phyloP scores from a whole-genome alignment of 2,888 invertebrate genomes.

The Lomographa bimaculata region DNA sequence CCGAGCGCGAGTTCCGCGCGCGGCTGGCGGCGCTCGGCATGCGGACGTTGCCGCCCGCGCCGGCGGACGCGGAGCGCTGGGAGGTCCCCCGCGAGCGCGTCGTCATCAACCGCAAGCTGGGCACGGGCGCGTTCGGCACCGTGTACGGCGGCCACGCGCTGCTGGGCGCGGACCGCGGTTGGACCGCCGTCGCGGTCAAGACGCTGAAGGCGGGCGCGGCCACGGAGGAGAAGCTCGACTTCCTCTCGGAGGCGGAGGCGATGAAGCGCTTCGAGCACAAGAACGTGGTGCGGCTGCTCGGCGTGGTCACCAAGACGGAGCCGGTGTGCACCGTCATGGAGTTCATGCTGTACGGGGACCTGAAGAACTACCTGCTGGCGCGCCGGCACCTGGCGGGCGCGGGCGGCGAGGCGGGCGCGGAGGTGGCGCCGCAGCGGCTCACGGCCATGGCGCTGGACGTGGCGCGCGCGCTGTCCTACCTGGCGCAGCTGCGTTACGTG shows the following conservation, averaged over 20 bases:
- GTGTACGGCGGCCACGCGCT: constrained; percentile 96
- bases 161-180: constrained; percentile 83
- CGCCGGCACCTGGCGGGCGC: constrained; percentile 91
- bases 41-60: constrained; percentile 54
- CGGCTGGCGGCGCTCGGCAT: constrained; percentile 59
- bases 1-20: constrained; percentile 57
- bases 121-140: constrained; percentile 96
- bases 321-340: constrained; percentile 97
- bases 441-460: constrained; percentile 95
- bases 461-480: constrained; percentile 92
- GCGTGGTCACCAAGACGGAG: constrained; percentile 93
- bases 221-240: constrained; percentile 94
- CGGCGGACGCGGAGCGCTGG: constrained; percentile 90
- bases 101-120: constrained; percentile 92
- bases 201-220: constrained; percentile 92
- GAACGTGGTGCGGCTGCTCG: constrained; percentile 93
- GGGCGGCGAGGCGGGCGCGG: constrained; percentile 86
- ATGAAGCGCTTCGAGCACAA: constrained; percentile 97
- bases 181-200: constrained; percentile 95
- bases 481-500: constrained; percentile 93
- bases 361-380: constrained; percentile 94
- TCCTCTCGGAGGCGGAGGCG: constrained; percentile 95
- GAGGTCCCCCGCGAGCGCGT: constrained; percentile 93
- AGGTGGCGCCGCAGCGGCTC: constrained; percentile 90
- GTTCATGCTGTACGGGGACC: constrained; percentile 96